These are phyloP conservation scores for Phyllostomus discolor DNA, from an alignment of 2,113 vertebrate species.

Conservation along the genomic window DNA sequence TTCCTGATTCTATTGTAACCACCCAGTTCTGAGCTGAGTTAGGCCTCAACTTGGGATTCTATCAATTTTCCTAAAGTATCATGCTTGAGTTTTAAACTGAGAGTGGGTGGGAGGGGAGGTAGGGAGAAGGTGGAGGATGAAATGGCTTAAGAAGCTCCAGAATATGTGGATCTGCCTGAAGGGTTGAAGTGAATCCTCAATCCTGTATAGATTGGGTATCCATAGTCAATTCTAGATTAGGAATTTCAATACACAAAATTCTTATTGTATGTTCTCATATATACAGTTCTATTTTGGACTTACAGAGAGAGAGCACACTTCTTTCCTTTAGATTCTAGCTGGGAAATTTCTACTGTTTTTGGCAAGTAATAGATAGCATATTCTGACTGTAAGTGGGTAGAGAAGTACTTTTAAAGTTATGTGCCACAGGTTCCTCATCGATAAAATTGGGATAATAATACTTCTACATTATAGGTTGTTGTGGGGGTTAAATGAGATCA, in stretches of 20 bases:
- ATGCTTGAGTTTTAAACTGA: conserved; percentile 7
- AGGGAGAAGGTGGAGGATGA: not conserved
- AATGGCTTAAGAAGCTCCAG: not conserved
- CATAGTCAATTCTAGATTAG: not conserved
- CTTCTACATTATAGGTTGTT: conserved; percentile 17
- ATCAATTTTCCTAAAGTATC: not conserved
- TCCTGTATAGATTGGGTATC: not conserved
- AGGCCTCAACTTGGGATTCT: not conserved
- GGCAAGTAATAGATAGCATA: conserved; percentile 23
- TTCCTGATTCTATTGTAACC: not conserved
- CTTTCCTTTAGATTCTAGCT: conserved; percentile 36
- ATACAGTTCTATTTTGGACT: conserved; percentile 49
- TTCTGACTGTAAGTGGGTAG: not conserved
- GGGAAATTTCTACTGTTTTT: conserved; percentile 28
- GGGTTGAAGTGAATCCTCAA: not conserved
- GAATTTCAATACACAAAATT: not conserved
- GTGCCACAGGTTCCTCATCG: conserved; percentile 15
- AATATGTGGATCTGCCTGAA: not conserved
- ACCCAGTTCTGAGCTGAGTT: not conserved
- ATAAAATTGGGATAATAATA: conserved; percentile 34
- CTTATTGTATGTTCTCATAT: not conserved
- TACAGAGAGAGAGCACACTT: not conserved
- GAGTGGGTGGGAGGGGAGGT: not conserved
- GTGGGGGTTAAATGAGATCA: conserved; percentile 25
- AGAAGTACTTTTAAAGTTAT: conserved; percentile 33